Evolutionary conservation across 2,888 invertebrate genomes (phyloP).

Genomic region (Cheilosia soror): DNA sequence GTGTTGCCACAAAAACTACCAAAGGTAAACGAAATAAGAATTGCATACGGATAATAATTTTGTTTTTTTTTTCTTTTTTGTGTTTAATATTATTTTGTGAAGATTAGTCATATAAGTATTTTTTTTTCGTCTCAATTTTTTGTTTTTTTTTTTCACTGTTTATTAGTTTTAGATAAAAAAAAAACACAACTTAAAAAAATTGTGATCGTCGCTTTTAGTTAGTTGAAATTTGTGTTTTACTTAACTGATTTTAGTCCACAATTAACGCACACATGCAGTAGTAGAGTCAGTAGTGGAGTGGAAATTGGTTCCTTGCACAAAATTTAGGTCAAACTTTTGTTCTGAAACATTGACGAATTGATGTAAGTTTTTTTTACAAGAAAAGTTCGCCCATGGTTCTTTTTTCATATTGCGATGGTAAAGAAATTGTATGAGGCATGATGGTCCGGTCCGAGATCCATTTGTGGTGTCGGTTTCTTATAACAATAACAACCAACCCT

Average conservation of each 20-base stretch:
- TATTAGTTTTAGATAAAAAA: not conserved
- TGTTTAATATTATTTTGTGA: slow-evolving; percentile 5
- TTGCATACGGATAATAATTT: slow-evolving; percentile 25
- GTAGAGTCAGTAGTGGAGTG: not conserved
- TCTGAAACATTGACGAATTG: no score
- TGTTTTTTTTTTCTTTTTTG: slow-evolving; percentile 18
- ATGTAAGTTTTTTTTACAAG: no score
- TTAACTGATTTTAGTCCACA: not conserved
- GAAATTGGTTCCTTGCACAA: no score
- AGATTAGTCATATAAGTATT: slow-evolving; percentile 14
- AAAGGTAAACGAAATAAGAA: slow-evolving; percentile 81
- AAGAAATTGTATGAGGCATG: no score
- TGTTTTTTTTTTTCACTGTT: slow-evolving; percentile 3
- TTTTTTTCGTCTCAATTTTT: slow-evolving; percentile 19
- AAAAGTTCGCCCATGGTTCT: no score
- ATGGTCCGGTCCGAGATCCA: no score
- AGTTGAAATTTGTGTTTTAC: slow-evolving; percentile 41
- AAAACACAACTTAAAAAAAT: not conserved
- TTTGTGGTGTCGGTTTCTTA: no score
- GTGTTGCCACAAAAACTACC: slow-evolving; percentile 82
- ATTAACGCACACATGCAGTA: slow-evolving; percentile 31
- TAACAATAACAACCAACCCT: no score
- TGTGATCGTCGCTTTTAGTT: slow-evolving; percentile 19
- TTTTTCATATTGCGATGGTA: no score
- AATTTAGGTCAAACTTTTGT: no score